Base-by-base conservation (phyloP, 2,113 vertebrate genomes). In the Odontesthes bonariensis region DNA sequence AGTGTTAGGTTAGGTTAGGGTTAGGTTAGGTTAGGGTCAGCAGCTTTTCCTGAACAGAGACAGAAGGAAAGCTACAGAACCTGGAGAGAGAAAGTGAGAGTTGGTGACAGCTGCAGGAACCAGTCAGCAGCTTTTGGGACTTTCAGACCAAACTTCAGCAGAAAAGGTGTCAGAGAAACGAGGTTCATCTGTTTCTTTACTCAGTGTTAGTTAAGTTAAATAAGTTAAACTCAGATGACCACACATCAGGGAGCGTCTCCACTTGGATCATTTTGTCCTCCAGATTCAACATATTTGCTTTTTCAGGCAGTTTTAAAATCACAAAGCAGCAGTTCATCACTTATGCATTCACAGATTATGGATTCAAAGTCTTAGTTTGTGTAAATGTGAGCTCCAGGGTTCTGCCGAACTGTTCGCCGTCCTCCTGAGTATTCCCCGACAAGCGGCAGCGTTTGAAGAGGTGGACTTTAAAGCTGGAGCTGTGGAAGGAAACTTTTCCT, bases 401-500 rank as follows among this genome's bases (percentile, higher is more conserved):
- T 55, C 54, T 14, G 47, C 81, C 46, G 23, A 77, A 58, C 68
- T 53, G 20, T 58, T 58, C 52, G 33, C 46, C 19, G 17, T 1
- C 1, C 67, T 72, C 61, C 17, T 9, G 13, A 38, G 19, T 82
- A 83, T 75, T 81, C 73, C 74, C 66, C 61, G 6, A 59, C 69
- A 60, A 38, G 49, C 69, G 0, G 31, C 84, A 14, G 62, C 65
- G 32, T 81, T 81, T 77, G 65, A 75, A 86, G 73, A 71, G 67
- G 42, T 22, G 74, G 74, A 85, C 78, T 74, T 56, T 80, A 49
- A 57, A 73, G 27, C 12, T 7, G 74, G 52, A 57, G 74, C 73
- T 78, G 69, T 35, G 13, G 66, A 55, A 68, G 75, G n/a, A n/a
- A n/a, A n/a, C n/a, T n/a, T n/a, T n/a, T n/a, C n/a, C n/a, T n/a